A percentile compares a stretch with the other conserved stretches of the same genome.
phyloP scores from a whole-genome alignment of 2,888 invertebrate genomes.

The Agonum fuliginosum region DNA sequence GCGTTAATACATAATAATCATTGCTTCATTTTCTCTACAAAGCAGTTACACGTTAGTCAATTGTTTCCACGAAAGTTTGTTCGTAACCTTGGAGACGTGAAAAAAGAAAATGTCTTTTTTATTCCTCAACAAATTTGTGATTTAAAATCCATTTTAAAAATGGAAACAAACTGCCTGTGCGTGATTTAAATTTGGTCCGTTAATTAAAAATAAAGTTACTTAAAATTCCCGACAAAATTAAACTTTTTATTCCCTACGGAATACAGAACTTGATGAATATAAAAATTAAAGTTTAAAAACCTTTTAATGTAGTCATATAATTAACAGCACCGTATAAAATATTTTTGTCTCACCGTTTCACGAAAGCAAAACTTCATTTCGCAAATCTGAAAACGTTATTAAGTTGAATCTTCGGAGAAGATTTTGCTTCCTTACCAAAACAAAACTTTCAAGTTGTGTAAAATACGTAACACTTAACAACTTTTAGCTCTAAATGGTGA shows the following conservation, averaged over 20 bases:
- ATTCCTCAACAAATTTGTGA: background rate
- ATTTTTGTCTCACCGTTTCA: constrained; percentile 32
- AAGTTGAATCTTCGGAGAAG: background rate
- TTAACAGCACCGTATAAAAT: constrained; percentile 26
- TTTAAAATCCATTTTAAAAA: background rate
- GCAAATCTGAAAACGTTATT: constrained; percentile 30
- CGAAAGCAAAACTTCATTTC: constrained; percentile 20
- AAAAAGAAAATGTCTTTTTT: too few relatives aligned
- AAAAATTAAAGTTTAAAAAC: constrained; percentile 24
- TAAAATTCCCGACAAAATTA: constrained; percentile 24
- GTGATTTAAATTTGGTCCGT: constrained; percentile 9
- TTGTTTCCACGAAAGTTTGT: constrained; percentile 37
- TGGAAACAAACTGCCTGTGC: background rate
- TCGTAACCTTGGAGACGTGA: constrained; percentile 1
- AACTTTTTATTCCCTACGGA: constrained; percentile 27
- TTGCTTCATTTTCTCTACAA: constrained; percentile 31
- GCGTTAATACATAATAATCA: constrained; percentile 8
- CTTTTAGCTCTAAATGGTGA: constrained; percentile 1
- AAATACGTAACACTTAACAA: constrained; percentile 35
- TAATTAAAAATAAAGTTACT: constrained; percentile 13
- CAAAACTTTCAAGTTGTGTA: constrained; percentile 18
- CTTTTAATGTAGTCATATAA: constrained; percentile 6
- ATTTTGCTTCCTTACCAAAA: constrained; percentile 5
- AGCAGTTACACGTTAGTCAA: constrained; percentile 15
- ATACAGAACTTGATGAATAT: constrained; percentile 24